Percentiles rank a stretch among this genome's conserved stretches.
These are phyloP conservation scores for Hystrix cristata DNA, from an alignment of 2,113 vertebrate genomes.

Conservation along the genomic window DNA sequence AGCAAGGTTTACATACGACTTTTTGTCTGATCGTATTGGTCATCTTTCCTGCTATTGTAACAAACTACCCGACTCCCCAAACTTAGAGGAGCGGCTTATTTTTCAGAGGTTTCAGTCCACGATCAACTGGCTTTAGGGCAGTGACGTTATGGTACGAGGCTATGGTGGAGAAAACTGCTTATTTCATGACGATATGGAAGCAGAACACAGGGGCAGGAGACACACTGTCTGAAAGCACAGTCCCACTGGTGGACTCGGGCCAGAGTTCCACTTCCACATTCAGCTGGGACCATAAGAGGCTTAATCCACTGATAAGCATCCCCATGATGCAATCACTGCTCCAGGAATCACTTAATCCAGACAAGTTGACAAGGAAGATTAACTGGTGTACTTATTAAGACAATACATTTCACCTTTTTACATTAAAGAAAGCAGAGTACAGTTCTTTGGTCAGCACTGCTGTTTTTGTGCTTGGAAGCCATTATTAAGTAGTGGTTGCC, in stretches of 20 bases:
- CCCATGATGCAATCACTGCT: too few relatives aligned
- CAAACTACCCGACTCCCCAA: not conserved
- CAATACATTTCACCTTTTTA: not conserved
- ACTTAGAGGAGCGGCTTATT: not conserved
- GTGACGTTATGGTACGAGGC: not conserved
- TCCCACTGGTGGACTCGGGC: not conserved
- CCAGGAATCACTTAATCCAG: not conserved
- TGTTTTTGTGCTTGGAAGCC: not conserved
- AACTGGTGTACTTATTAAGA: not conserved
- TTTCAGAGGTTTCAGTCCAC: not conserved
- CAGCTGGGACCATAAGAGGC: not conserved
- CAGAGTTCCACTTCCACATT: not conserved
- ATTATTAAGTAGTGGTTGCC: not conserved
- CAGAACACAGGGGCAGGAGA: not conserved
- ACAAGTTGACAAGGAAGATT: not conserved
- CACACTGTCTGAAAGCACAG: not conserved
- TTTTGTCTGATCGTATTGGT: not conserved
- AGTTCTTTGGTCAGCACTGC: not conserved
- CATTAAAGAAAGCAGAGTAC: not conserved
- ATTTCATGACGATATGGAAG: not conserved
- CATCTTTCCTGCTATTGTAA: not conserved
- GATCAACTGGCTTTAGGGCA: not conserved
- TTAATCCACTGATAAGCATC: too few relatives aligned
- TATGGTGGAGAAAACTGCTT: not conserved
- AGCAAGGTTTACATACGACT: not conserved